Conservation (phyloP, 2,113 vertebrate species). For the Telmatochromis brachygnathus region DNA sequence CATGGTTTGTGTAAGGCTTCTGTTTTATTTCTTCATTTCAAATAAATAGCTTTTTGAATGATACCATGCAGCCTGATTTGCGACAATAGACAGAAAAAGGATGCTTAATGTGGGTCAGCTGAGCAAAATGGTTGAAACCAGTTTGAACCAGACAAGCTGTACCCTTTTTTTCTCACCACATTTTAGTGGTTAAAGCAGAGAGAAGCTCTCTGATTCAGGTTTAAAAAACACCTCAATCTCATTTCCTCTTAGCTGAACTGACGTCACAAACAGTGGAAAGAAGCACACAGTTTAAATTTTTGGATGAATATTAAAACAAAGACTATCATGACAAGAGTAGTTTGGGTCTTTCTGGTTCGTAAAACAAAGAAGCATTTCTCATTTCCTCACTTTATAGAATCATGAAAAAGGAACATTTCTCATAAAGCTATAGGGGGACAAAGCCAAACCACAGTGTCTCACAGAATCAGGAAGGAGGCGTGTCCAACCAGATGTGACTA, state of each 20-base stretch:
- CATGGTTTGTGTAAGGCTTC: rapidly evolving
- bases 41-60: background rate
- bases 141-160: background rate
- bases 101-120: background rate
- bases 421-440: rapidly evolving
- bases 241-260: rapidly evolving
- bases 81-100: rapidly evolving
- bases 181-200: background rate
- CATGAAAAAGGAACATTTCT: rapidly evolving
- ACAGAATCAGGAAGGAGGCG: background rate
- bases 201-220: rapidly evolving
- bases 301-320: rapidly evolving
- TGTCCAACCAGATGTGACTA: rapidly evolving
- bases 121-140: background rate
- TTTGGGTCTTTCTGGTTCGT: rapidly evolving
- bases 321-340: too few species aligned
- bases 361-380: too few species aligned
- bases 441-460: background rate
- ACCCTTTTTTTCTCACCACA: background rate
- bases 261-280: rapidly evolving
- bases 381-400: rapidly evolving
- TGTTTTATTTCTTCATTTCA: background rate
- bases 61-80: rapidly evolving
- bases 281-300: too few species aligned
- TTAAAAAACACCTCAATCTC: rapidly evolving